phyloP scores from a whole-genome alignment of 2,113 vertebrate genomes.

The Leucoraja erinaceus region DNA sequence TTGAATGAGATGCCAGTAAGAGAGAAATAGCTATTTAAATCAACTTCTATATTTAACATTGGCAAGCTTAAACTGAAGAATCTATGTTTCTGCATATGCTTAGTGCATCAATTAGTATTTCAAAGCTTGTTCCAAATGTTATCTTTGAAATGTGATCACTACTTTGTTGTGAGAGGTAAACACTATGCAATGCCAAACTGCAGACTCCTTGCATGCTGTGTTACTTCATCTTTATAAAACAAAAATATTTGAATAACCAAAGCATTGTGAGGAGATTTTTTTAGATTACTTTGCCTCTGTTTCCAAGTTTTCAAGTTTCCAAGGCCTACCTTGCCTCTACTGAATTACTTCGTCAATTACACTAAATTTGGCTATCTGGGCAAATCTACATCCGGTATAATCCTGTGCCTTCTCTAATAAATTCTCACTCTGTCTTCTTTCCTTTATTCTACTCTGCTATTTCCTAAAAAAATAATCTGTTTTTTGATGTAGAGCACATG shows the following conservation, averaged over 20 bases:
- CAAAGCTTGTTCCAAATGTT: background rate
- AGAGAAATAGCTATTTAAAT: background rate
- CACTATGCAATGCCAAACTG: background rate
- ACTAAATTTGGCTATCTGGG: no score
- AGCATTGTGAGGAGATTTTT: background rate
- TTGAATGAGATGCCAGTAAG: background rate
- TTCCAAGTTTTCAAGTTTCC: no score
- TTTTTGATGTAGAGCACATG: no score
- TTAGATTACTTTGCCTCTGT: background rate
- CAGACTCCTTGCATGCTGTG: no score
- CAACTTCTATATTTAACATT: background rate
- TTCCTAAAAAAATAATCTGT: no score
- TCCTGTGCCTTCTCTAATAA: no score
- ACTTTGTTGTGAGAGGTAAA: background rate
- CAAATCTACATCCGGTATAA: no score
- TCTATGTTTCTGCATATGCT: background rate
- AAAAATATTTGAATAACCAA: background rate
- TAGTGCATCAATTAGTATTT: background rate
- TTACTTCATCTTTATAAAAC: background rate
- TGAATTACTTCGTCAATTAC: no score
- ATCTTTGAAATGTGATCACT: background rate
- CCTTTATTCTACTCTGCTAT: no score
- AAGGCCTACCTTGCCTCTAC: background rate
- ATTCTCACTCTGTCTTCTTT: no score
- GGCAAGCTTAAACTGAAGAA: background rate